Percentiles rank a stretch among this genome's conserved stretches.
These are phyloP conservation scores for Hypercompe scribonia DNA, from an alignment of 2,888 invertebrate genomes.

Conservation along the genomic window DNA sequence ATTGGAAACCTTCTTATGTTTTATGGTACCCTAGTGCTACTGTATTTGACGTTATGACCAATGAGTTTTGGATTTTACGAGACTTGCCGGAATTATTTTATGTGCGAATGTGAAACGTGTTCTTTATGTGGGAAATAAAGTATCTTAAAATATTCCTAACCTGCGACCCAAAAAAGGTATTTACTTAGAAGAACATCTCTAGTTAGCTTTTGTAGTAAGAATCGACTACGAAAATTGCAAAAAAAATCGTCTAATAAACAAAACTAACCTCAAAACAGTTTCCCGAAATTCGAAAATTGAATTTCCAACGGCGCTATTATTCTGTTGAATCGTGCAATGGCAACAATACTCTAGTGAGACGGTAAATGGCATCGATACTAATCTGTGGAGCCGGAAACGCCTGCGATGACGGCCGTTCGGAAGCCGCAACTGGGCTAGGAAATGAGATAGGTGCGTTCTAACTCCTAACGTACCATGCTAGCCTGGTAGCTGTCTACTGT, in stretches of 20 bases:
- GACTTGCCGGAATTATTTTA: slow-evolving; percentile 15
- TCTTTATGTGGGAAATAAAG: slow-evolving; percentile 9
- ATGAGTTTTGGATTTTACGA: slow-evolving; percentile 22
- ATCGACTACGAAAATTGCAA: neutral
- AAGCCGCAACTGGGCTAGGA: slow-evolving; percentile 85
- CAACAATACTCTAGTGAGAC: slow-evolving; percentile 77
- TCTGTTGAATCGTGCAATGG: slow-evolving; percentile 70
- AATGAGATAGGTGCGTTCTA: slow-evolving; percentile 84
- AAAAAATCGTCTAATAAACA: neutral
- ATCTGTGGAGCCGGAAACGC: slow-evolving; percentile 84
- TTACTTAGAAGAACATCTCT: neutral
- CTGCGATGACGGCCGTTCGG: slow-evolving; percentile 82
- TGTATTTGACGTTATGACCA: slow-evolving; percentile 21
- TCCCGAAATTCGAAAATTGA: slow-evolving; percentile 45
- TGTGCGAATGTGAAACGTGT: slow-evolving; percentile 17
- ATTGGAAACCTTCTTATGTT: slow-evolving; percentile 39
- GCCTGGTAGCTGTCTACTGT: slow-evolving; percentile 51
- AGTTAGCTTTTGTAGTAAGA: neutral
- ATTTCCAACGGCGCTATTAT: slow-evolving; percentile 43
- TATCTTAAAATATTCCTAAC: neutral
- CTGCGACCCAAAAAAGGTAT: neutral
- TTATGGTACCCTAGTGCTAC: slow-evolving; percentile 26
- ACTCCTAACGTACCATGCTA: slow-evolving; percentile 67
- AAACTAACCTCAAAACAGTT: slow-evolving; percentile 18
- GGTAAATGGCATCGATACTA: slow-evolving; percentile 84